Percentiles rank a stretch among this genome's conserved stretches.
Evolutionary conservation across 2,888 invertebrate genomes (phyloP).

Genomic region (Hoplodrina blanda): DNA sequence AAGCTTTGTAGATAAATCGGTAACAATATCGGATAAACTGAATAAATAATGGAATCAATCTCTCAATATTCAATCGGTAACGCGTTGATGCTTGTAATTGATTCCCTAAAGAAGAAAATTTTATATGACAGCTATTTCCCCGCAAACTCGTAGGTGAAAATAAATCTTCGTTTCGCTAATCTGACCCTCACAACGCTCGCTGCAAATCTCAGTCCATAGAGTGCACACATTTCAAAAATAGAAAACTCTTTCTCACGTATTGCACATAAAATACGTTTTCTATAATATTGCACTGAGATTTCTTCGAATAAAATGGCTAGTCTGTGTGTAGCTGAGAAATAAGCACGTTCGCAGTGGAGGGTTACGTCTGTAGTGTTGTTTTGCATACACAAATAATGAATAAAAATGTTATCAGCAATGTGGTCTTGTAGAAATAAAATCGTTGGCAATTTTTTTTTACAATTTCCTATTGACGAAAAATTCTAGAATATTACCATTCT

Average conservation of each 20-base stretch:
- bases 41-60: slow-evolving; percentile 7
- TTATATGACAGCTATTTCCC: background rate
- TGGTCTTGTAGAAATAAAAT: background rate
- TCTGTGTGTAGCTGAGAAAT: slow-evolving; percentile 8
- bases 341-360: slow-evolving; percentile 32
- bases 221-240: slow-evolving; percentile 57
- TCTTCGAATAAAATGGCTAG: slow-evolving; percentile 33
- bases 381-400: slow-evolving; percentile 17
- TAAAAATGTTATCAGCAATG: background rate
- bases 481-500: too few relatives aligned
- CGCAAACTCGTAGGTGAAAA: slow-evolving; percentile 11
- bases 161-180: slow-evolving; percentile 28
- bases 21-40: too few relatives aligned
- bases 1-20: too few relatives aligned
- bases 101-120: background rate
- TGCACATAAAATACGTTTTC: slow-evolving; percentile 57
- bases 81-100: background rate
- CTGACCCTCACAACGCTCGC: slow-evolving; percentile 18
- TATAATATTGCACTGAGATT: slow-evolving; percentile 43
- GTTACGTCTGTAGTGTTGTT: slow-evolving; percentile 18
- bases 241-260: slow-evolving; percentile 46
- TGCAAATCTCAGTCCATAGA: slow-evolving; percentile 39
- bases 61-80: background rate
- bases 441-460: background rate
- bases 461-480: too few relatives aligned